A percentile compares a stretch with the other conserved stretches of the same genome.
These are phyloP conservation scores for Aix galericulata DNA, from an alignment of 2,113 vertebrate species.

Conservation along the genomic window DNA sequence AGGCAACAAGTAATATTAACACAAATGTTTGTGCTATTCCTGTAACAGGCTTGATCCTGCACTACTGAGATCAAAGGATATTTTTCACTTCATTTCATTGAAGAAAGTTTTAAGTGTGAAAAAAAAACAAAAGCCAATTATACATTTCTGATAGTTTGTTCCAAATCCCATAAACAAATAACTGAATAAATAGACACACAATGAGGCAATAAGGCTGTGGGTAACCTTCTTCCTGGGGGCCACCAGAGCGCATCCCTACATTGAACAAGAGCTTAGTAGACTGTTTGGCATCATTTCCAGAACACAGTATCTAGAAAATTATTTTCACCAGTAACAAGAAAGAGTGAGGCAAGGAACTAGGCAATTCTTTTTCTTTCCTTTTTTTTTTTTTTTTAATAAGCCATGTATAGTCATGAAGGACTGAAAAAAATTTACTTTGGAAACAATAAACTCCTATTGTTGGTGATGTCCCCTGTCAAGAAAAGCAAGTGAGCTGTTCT, in stretches of 20 bases:
- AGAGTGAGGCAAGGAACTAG: too few species aligned
- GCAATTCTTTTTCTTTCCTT: too few species aligned
- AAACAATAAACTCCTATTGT: neutral
- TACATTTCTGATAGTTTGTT: neutral
- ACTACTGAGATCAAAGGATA: neutral
- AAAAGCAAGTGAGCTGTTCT: neutral
- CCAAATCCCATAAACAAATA: neutral
- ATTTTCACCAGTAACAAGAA: too few species aligned
- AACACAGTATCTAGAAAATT: too few species aligned
- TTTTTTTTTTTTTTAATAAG: neutral
- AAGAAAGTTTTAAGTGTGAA: neutral
- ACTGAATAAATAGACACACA: neutral
- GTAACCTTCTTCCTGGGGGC: too few species aligned
- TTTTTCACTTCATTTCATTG: neutral
- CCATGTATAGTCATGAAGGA: neutral
- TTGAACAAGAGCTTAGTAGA: too few species aligned
- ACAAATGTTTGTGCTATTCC: neutral
- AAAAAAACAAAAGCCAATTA: neutral
- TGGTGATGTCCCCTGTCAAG: neutral
- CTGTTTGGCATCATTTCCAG: too few species aligned
- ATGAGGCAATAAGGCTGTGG: neutral
- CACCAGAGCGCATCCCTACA: too few species aligned
- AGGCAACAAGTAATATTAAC: constrained; percentile 1
- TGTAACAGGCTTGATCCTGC: neutral
- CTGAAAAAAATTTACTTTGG: neutral